Evolutionary conservation across 2,113 vertebrate species (phyloP).

Genomic region (Ceyx cyanopectus): DNA sequence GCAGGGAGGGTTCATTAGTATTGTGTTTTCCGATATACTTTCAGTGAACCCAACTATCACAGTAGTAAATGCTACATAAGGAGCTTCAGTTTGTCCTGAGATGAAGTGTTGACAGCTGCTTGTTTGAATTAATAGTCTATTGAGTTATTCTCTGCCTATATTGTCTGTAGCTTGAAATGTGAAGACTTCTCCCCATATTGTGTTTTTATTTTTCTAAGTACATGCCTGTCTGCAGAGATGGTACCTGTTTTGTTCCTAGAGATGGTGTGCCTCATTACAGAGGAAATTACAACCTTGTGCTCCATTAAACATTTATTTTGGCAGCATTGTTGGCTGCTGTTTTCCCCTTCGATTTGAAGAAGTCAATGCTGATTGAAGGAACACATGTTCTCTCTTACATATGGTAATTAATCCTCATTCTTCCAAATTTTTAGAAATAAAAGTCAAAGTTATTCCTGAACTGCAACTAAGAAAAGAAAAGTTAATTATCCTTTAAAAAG

Average conservation of each 20-base stretch:
- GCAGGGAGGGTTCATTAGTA: slow-evolving; percentile 15
- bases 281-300: slow-evolving; percentile 44
- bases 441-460: slow-evolving; percentile 12
- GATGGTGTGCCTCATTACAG: neutral
- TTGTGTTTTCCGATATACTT: slow-evolving; percentile 22
- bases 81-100: slow-evolving; percentile 5
- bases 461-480: neutral
- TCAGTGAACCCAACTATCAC: slow-evolving; percentile 10
- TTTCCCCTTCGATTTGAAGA: slow-evolving; percentile 17
- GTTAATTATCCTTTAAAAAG: neutral
- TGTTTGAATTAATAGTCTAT: slow-evolving; percentile 58
- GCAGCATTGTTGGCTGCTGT: slow-evolving; percentile 28
- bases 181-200: neutral
- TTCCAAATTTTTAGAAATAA: slow-evolving; percentile 11
- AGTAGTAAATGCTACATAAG: slow-evolving; percentile 9
- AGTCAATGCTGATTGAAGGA: slow-evolving; percentile 37
- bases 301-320: slow-evolving; percentile 58
- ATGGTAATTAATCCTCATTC: slow-evolving; percentile 17
- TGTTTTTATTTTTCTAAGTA: neutral
- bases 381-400: neutral
- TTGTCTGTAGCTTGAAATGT: slow-evolving; percentile 20
- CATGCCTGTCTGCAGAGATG: neutral
- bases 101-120: slow-evolving; percentile 55
- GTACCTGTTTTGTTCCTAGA: slow-evolving; percentile 17
- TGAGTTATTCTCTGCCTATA: slow-evolving; percentile 15